A percentile compares a stretch with the other conserved stretches of the same genome.
phyloP scores from a whole-genome alignment of 2,888 invertebrate species.

The Linnaemya tessellans region DNA sequence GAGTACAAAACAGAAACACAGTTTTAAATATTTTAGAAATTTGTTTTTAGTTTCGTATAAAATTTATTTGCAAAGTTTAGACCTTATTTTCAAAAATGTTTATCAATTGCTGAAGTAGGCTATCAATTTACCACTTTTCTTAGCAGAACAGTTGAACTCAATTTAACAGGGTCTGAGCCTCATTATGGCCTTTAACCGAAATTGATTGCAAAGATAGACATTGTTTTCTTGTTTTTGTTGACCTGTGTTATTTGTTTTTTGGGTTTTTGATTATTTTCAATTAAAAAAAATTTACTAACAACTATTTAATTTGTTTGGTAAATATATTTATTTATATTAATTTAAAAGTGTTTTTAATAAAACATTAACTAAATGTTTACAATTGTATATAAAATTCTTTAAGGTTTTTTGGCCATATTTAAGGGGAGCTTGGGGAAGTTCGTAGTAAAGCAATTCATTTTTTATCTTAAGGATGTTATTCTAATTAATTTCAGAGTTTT shows the following conservation, averaged over 20 bases:
- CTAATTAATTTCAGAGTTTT: neutral
- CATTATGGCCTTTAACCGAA: no score
- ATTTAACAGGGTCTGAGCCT: no score
- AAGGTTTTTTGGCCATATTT: neutral
- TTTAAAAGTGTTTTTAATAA: slow-evolving; percentile 8
- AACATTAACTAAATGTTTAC: slow-evolving; percentile 24
- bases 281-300: slow-evolving; percentile 60
- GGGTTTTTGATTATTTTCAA: slow-evolving; percentile 1
- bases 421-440: neutral
- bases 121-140: no score
- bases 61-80: no score
- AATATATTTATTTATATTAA: slow-evolving; percentile 26
- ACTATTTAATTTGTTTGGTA: slow-evolving; percentile 33
- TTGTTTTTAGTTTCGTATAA: no score
- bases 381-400: slow-evolving; percentile 3
- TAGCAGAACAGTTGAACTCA: no score
- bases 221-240: no score
- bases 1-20: no score
- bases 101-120: no score
- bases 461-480: neutral
- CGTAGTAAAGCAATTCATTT: neutral
- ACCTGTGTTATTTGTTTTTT: slow-evolving; percentile 10
- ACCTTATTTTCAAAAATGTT: no score
- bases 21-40: no score
- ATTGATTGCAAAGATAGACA: no score